phyloP scores from a whole-genome alignment of 64 coral and sea anemone species.

The Cladopsammia gracilis region DNA sequence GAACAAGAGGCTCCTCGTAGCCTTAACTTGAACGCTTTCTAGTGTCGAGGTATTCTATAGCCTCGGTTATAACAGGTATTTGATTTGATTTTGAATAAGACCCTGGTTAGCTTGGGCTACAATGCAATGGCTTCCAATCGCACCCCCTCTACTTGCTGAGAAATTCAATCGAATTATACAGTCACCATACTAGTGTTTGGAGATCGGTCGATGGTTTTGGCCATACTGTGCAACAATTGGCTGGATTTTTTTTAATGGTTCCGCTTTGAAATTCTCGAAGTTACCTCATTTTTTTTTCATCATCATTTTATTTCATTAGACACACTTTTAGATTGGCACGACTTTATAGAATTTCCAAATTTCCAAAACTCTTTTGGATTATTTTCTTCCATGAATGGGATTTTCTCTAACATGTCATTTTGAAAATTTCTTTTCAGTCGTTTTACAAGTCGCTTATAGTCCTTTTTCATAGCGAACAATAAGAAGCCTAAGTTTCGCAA shows the following conservation, averaged over 20 bases:
- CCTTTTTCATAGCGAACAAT: slow-evolving; percentile 10
- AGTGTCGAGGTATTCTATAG: neutral
- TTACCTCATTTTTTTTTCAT: too few relatives aligned
- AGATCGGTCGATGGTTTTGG: neutral
- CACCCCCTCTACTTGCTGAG: slow-evolving; percentile 2
- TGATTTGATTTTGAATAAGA: slow-evolving; percentile 5
- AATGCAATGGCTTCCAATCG: neutral
- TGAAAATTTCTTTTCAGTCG: slow-evolving; percentile 38
- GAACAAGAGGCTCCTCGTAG: slow-evolving; percentile 2
- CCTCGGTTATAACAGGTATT: neutral
- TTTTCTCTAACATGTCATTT: slow-evolving; percentile 32
- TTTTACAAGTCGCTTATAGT: slow-evolving; percentile 20
- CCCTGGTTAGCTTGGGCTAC: slow-evolving; percentile 2
- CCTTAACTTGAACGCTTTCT: neutral
- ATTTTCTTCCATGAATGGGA: neutral
- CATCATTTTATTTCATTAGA: too few relatives aligned
- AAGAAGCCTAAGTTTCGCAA: neutral
- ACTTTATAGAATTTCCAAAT: slow-evolving; percentile 40
- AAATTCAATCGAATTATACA: neutral
- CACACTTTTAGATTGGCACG: neutral
- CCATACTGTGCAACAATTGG: neutral
- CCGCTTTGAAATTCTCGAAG: too few relatives aligned
- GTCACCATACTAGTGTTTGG: neutral
- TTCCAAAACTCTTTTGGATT: slow-evolving; percentile 48
- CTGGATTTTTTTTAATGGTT: neutral